Base-by-base conservation (phyloP, 1,140 invertebrate species). In the Drosophila eugracilis region DNA sequence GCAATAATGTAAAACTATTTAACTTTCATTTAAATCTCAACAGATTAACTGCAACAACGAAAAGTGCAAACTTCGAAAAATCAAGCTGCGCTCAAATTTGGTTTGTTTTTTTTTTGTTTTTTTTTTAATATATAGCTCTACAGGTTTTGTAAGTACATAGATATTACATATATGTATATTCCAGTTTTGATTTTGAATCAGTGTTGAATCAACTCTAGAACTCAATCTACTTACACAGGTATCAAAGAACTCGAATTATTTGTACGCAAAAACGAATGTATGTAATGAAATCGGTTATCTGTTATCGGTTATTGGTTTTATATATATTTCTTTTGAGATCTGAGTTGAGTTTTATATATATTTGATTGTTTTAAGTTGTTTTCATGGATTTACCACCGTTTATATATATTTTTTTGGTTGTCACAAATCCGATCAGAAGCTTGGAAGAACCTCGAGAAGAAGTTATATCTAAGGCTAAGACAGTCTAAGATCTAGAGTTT, bases 41-140 rank as follows among this genome's bases (percentile, higher is more conserved):
- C 70, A 34, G 67, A 58, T 62, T 55, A 62, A 78, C 45, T 66
- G 60, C 75, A 79, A 74, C 63, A 71, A 73, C 60, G 62, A 63
- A 81, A 81, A 62, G 73, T 81, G 73, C 60, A 81, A 62, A 75
- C 41, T 66, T 62, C 19, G 48, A 21, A 54, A 74, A 70, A 41
- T 69, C 53, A 81, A 81, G 60, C 69, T 65, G 37, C 54, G 58
- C 50, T 57, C 36, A 55, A 59, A 59, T 39, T 15, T 26, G 30
- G n/a, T 53, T 44, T n/a, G n/a, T n/a, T n/a, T n/a, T n/a, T n/a
- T n/a, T n/a, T n/a, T n/a, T n/a, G n/a, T n/a, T n/a, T n/a, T 36
- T 55, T 48, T 42, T 47, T 14, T 0, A 30, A 42, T 54, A 53
- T 28, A 32, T 58, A 47, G 30, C 36, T 49, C 58, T 74, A 74